Percentiles rank a stretch among this genome's conserved stretches.
Conservation (phyloP, 2,113 vertebrate genomes). For the Holacanthus passer region DNA sequence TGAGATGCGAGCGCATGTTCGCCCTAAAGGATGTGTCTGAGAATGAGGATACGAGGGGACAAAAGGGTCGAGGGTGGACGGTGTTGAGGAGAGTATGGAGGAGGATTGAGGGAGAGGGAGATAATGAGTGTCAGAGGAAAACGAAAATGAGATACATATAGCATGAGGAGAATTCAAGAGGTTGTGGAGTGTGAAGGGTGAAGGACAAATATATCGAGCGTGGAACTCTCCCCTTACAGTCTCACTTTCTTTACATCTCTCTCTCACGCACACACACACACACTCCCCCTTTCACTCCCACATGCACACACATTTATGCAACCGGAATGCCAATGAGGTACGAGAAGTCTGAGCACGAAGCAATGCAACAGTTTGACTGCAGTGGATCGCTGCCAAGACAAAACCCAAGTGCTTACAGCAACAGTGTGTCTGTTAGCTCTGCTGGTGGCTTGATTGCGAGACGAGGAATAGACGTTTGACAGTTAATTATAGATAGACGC, state of each 20-base stretch:
- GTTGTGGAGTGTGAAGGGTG: constrained; percentile 49
- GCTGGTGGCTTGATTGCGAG: background rate
- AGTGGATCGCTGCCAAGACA: constrained; percentile 70
- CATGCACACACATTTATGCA: constrained; percentile 46
- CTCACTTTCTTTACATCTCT: constrained; percentile 48
- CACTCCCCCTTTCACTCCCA: constrained; percentile 11
- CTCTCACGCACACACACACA: constrained; percentile 10
- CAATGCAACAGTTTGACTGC: constrained; percentile 84
- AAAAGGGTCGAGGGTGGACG: background rate
- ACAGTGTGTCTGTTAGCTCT: constrained; percentile 20
- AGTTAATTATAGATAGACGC: background rate
- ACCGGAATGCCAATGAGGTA: constrained; percentile 74
- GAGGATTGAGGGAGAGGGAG: background rate
- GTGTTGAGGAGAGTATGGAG: background rate
- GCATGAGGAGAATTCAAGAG: constrained; percentile 32
- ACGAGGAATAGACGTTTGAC: background rate
- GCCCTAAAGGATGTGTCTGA: constrained; percentile 47
- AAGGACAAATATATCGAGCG: constrained; percentile 40
- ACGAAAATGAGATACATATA: constrained; percentile 13
- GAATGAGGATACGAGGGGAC: constrained; percentile 58
- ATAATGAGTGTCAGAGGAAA: background rate
- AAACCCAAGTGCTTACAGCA: constrained; percentile 51
- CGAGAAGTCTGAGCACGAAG: constrained; percentile 74
- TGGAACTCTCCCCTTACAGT: constrained; percentile 27
- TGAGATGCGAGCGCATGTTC: constrained; percentile 41